These are phyloP conservation scores for Steinernema hermaphroditum DNA, from an alignment of 2,888 invertebrate genomes.

Conservation along the genomic window DNA sequence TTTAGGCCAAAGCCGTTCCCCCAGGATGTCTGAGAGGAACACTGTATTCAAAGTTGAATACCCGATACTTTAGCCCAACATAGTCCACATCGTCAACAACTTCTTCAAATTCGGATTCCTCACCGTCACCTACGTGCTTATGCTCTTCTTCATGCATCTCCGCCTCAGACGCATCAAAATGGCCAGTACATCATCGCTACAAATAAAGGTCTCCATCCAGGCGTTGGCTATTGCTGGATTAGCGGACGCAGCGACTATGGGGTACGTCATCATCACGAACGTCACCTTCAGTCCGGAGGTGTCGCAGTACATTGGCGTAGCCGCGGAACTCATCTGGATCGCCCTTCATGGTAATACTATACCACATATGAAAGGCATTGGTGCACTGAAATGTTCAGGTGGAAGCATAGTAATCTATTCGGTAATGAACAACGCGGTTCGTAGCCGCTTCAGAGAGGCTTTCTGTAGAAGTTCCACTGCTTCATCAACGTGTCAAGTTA, in stretches of 20 bases:
- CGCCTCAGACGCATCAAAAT: background rate
- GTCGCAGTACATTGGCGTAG: background rate
- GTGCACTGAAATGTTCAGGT: background rate
- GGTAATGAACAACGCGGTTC: conserved; percentile 5
- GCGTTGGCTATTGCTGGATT: background rate
- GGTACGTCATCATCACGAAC: background rate
- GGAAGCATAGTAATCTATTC: background rate
- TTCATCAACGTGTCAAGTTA: too few species aligned
- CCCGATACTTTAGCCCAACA: background rate
- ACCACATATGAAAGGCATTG: too few species aligned
- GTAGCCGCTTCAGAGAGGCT: too few species aligned
- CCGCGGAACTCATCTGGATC: background rate
- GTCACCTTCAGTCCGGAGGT: background rate
- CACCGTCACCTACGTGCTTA: background rate
- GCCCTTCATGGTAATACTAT: conserved; percentile 2
- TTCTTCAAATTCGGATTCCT: conserved; percentile 1
- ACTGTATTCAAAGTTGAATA: too few species aligned
- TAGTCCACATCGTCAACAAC: conserved; percentile 1
- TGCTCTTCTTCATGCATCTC: conserved; percentile 7
- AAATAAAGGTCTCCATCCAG: conserved; percentile 18
- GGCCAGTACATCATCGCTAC: background rate
- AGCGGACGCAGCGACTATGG: background rate
- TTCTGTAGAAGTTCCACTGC: too few species aligned
- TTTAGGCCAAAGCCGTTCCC: too few species aligned
- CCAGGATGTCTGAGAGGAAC: too few species aligned